Percentiles rank a stretch among this genome's conserved stretches.
Evolutionary conservation across 37 sponge, comb jelly and placozoan species (phyloP).

Genomic region (Chondrilla cf. caribensis): DNA sequence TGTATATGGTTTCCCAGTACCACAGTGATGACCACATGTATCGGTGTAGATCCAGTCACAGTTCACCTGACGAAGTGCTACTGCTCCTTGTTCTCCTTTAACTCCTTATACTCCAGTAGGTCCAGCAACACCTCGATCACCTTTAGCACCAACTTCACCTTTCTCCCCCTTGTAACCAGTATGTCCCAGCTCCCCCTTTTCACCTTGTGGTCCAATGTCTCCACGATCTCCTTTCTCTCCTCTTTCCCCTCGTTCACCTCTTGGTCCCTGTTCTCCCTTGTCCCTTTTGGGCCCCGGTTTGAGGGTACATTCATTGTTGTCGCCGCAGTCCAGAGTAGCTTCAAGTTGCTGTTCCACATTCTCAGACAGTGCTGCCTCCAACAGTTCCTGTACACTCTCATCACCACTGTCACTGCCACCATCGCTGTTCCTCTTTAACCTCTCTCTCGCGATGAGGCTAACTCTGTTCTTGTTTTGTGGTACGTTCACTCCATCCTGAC

Average conservation of each 20-base stretch:
- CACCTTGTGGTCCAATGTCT: neutral
- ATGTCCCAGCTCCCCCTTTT: slow-evolving; percentile 7
- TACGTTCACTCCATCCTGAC: no score
- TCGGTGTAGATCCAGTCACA: slow-evolving; percentile 22
- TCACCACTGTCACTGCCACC: no score
- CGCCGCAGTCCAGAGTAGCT: neutral
- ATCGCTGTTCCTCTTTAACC: no score
- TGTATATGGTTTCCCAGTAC: neutral
- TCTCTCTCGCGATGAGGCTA: no score
- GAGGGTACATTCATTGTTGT: neutral
- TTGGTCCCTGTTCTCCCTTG: neutral
- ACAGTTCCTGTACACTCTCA: no score
- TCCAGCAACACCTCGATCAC: neutral
- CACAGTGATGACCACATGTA: slow-evolving; percentile 21
- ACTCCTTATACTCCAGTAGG: slow-evolving; percentile 1
- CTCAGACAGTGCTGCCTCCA: neutral
- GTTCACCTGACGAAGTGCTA: neutral
- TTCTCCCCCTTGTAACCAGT: slow-evolving; percentile 21
- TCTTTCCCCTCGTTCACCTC: neutral
- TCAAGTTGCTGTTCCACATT: neutral
- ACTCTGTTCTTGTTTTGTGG: no score
- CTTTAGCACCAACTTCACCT: neutral
- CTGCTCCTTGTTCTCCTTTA: neutral
- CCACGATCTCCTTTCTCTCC: neutral
- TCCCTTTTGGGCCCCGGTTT: neutral